A percentile compares a stretch with the other conserved stretches of the same genome.
Conservation (phyloP, 1,140 invertebrate genomes). For the Zelostemma sp. region DNA sequence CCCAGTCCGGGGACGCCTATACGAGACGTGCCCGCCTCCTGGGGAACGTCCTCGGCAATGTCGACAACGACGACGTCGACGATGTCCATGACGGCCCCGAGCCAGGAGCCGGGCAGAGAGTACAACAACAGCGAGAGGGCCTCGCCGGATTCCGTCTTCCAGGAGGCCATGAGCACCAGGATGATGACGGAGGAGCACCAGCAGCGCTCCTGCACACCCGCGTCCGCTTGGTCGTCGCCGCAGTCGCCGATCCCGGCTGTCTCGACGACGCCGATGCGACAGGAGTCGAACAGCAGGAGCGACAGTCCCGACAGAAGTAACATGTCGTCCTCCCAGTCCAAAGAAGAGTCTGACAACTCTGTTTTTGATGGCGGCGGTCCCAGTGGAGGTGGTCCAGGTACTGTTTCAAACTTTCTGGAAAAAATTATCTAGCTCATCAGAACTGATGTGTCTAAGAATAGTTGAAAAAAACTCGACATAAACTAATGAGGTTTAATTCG, state of each 20-base stretch:
- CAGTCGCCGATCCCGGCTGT: conserved; percentile 61
- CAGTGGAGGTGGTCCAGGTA: conserved; percentile 36
- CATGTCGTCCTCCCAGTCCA: conserved; percentile 63
- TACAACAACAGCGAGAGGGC: conserved; percentile 61
- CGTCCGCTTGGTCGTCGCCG: conserved; percentile 61
- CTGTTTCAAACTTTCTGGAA: not conserved
- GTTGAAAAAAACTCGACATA: too few species aligned
- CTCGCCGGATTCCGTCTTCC: conserved; percentile 68
- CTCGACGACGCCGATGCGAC: conserved; percentile 61
- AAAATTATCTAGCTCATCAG: too few species aligned
- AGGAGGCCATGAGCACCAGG: conserved; percentile 57
- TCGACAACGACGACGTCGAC: conserved; percentile 27
- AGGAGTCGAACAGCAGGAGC: conserved; percentile 60
- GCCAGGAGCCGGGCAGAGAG: conserved; percentile 50
- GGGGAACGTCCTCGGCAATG: conserved; percentile 30
- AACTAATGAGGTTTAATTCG: too few species aligned
- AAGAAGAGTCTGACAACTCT: conserved; percentile 69
- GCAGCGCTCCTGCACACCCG: conserved; percentile 61
- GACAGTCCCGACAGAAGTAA: conserved; percentile 62
- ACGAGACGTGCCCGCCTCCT: conserved; percentile 46
- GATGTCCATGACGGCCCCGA: conserved; percentile 23
- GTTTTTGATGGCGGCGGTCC: conserved; percentile 71
- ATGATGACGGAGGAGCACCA: conserved; percentile 62
- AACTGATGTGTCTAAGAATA: too few species aligned
- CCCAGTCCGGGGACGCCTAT: conserved; percentile 62